A percentile compares a stretch with the other conserved stretches of the same genome.
phyloP scores from a whole-genome alignment of 2,797 vertebrate genomes.

The Gorsachius magnificus region DNA sequence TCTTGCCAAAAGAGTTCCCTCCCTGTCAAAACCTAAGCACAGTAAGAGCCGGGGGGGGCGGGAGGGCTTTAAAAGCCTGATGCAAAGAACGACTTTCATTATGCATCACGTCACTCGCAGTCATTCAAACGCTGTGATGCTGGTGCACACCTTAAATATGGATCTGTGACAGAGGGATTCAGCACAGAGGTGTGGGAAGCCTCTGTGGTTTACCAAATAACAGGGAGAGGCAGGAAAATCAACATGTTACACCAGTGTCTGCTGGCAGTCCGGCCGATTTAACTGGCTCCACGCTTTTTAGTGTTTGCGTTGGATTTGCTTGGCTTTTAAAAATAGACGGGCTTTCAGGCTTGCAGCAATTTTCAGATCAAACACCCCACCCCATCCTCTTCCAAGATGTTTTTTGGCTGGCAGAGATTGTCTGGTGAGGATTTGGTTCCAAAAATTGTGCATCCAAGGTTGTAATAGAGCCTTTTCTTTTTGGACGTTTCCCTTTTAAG shows the following conservation, averaged over 20 bases:
- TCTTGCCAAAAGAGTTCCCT: neutral
- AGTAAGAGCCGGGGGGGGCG: neutral
- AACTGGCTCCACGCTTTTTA: neutral
- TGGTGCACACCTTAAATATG: neutral
- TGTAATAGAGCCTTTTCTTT: neutral
- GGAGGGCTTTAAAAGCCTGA: neutral
- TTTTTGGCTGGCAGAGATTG: neutral
- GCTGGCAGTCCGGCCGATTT: neutral
- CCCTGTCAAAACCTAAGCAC: neutral
- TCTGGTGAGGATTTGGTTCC: neutral
- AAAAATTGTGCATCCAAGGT: neutral
- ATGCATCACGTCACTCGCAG: neutral
- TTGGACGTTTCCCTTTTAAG: neutral
- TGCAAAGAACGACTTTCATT: neutral
- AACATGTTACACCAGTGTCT: slow-evolving; percentile 6
- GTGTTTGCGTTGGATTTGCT: neutral
- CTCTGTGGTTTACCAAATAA: slow-evolving; percentile 9
- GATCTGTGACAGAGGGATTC: slow-evolving; percentile 16
- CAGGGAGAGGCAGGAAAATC: slow-evolving; percentile 44
- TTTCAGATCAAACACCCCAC: neutral
- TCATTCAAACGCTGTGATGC: neutral
- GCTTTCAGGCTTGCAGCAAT: neutral
- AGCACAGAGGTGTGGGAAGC: neutral
- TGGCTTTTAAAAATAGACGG: neutral
- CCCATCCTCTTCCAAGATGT: neutral